phyloP scores from a whole-genome alignment of 2,888 invertebrate genomes.

The Steromphala cineraria region DNA sequence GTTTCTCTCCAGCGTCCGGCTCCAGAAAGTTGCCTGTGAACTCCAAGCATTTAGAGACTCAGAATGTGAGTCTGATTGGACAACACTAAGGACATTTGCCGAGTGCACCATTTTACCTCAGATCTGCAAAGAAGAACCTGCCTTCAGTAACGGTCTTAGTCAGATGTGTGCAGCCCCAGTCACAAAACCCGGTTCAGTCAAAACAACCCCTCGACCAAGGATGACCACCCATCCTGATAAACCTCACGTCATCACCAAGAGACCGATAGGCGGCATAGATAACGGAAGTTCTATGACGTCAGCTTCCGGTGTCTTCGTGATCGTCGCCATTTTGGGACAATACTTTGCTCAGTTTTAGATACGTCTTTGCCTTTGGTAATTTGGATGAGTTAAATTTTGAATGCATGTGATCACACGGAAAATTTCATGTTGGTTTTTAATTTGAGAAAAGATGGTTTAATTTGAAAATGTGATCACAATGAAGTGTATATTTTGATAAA shows the following conservation, averaged over 20 bases:
- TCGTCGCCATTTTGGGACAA: not conserved
- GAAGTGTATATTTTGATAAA: no score
- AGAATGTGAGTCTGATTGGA: slow-evolving; percentile 12
- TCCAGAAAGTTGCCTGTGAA: slow-evolving; percentile 40
- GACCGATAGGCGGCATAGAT: not conserved
- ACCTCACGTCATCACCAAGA: not conserved
- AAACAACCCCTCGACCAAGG: not conserved
- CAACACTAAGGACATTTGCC: slow-evolving; percentile 23
- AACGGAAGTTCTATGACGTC: not conserved
- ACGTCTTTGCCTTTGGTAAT: no score
- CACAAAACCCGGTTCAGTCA: not conserved
- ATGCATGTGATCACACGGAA: no score
- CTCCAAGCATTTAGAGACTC: slow-evolving; percentile 28
- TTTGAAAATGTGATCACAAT: no score
- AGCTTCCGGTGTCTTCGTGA: not conserved
- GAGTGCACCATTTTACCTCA: slow-evolving; percentile 38
- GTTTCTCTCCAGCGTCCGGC: slow-evolving; percentile 23
- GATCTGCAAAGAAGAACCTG: slow-evolving; percentile 25
- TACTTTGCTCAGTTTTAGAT: no score
- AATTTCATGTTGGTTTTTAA: no score
- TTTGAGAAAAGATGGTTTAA: no score
- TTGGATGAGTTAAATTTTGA: no score
- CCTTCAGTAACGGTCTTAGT: slow-evolving; percentile 2
- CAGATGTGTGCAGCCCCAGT: not conserved
- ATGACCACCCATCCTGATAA: not conserved